These are phyloP conservation scores for Drosophila aldrichi DNA, from an alignment of 2,888 invertebrate species.

Conservation along the genomic window DNA sequence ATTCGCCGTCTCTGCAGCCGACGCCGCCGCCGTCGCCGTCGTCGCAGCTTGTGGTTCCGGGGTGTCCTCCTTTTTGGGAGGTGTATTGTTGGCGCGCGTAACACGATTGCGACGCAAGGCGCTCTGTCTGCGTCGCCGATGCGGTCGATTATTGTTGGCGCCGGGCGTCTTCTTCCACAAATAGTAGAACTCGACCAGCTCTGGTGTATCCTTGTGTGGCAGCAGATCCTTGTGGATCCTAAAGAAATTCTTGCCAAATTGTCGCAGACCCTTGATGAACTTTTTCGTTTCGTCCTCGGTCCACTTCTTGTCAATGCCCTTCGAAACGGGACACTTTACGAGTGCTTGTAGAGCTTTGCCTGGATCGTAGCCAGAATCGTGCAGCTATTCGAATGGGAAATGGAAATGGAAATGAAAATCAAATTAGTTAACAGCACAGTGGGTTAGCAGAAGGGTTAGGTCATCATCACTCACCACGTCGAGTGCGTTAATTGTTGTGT, in stretches of 20 bases:
- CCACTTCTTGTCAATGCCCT: slow-evolving; percentile 99
- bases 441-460: not conserved
- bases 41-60: slow-evolving; percentile 87
- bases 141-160: slow-evolving; percentile 98
- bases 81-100: slow-evolving; percentile 91
- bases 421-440: not conserved
- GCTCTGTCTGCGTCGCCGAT: slow-evolving; percentile 94
- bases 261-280: slow-evolving; percentile 98
- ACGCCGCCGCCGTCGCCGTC: slow-evolving; percentile 84
- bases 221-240: slow-evolving; percentile 98
- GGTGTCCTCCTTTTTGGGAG: slow-evolving; percentile 92
- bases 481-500: slow-evolving; percentile 98
- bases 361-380: slow-evolving; percentile 98
- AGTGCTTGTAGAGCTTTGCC: slow-evolving; percentile 97
- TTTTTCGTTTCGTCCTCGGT: slow-evolving; percentile 98
- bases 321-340: slow-evolving; percentile 98
- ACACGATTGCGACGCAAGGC: slow-evolving; percentile 95
- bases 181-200: slow-evolving; percentile 99
- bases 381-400: slow-evolving; percentile 88
- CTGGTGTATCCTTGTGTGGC: slow-evolving; percentile 98
- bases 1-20: slow-evolving; percentile 85
- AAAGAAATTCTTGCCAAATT: slow-evolving; percentile 99
- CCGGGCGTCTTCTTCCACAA: slow-evolving; percentile 99
- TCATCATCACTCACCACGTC: slow-evolving; percentile 91
- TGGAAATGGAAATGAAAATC: not conserved